Evolutionary conservation across 1,140 invertebrate species (phyloP), one percentile per base, ranked within the genome.

Genomic region (Macrocentrus cingulum): DNA sequence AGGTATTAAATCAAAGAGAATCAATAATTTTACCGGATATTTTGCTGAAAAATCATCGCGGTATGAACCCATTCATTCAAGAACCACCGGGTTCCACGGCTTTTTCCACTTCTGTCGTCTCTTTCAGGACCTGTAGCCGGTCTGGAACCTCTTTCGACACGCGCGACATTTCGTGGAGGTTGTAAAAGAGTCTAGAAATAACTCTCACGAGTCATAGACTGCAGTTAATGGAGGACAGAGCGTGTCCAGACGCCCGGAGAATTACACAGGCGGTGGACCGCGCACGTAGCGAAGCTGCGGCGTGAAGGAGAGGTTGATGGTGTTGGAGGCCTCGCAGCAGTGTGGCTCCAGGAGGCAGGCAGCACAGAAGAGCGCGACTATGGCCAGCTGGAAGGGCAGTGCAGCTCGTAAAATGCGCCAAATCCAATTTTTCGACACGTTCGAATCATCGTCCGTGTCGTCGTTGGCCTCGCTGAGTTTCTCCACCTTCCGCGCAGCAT

Each of bases 291-390:
- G 85, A 55, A 95, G 77, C 68, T 94, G 91, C 1, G 92, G 92
- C 2, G 88, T 88, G 16, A 95, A 80, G 0, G 90, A 92, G 64
- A 91, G 82, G 20, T 87, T 88, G 59, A 94, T 84, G 50, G 89
- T 92, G 78, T 94, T 92, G 54, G 92, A 82, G 9, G 88, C 84
- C 71, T 95, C 91, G 75, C 92, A 94, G 72, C 92, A 94, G 32
- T 89, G 83, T 7, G 89, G 86, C 66, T 94, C 91, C 60, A 94
- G 81, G 9, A 93, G 81, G 75, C 89, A 94, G 2, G 89, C 89
- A 19, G 92, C 85, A 56, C 91, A 89, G 39, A 92, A 84, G 3
- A 95, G 80, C 0, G 91, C 87, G 19, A 95, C 83, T 13, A 95
- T 78, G 1, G 91, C 91, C 50, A 95, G 69, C 59, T 94, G 91